phyloP scores from a whole-genome alignment of 2,797 vertebrate genomes.

The Platalea minor region DNA sequence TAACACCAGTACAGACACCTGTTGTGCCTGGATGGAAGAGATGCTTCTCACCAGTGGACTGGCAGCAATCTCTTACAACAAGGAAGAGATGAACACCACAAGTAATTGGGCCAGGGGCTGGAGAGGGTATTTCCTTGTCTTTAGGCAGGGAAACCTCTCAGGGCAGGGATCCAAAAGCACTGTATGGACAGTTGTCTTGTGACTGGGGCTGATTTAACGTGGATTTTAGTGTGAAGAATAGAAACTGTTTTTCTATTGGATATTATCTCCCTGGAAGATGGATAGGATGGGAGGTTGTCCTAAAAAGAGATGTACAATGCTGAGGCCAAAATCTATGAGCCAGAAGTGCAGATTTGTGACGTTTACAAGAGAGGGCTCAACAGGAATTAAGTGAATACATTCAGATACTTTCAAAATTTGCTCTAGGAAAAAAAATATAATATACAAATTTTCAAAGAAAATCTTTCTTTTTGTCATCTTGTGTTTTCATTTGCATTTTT shows the following conservation, averaged over 20 bases:
- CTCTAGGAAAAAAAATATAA: neutral
- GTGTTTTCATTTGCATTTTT: neutral
- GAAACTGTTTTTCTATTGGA: neutral
- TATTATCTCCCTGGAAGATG: neutral
- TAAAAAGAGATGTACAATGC: neutral
- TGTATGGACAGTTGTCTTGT: neutral
- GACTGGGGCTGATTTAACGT: neutral
- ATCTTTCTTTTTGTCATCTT: neutral
- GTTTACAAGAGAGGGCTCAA: neutral
- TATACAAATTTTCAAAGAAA: neutral
- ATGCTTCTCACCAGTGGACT: neutral
- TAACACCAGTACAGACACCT: too few relatives aligned
- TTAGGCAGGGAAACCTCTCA: neutral
- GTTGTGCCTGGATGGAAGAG: neutral
- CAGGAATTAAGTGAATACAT: neutral
- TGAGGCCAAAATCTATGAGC: neutral
- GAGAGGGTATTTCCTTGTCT: neutral
- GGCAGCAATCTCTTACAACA: neutral
- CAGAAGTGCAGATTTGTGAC: neutral
- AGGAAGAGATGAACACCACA: neutral
- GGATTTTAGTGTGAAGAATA: neutral
- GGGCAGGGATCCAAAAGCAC: neutral
- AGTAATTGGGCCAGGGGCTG: neutral
- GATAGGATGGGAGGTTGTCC: neutral
- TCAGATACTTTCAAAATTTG: neutral